Conservation (phyloP, 2,888 invertebrate species). For the Melolontha melolontha region DNA sequence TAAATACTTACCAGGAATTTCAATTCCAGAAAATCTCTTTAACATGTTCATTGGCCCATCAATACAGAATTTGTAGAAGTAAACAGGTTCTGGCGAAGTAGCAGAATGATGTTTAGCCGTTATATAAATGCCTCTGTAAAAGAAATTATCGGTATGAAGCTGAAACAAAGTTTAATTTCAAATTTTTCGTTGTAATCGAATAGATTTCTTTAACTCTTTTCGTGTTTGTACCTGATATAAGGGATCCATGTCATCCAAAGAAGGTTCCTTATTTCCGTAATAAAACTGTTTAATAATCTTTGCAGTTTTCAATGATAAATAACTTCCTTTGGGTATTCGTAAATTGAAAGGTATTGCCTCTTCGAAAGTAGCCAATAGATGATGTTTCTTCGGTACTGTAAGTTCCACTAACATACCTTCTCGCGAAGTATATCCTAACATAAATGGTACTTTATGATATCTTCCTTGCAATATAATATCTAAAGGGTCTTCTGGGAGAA, state of each 20-base stretch:
- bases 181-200: too few species aligned
- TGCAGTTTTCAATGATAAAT: conserved; percentile 52
- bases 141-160: conserved; percentile 59
- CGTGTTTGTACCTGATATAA: conserved; percentile 53
- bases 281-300: conserved; percentile 56
- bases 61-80: conserved; percentile 54
- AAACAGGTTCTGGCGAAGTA: conserved; percentile 55
- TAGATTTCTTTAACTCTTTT: conserved; percentile 25
- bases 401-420: conserved; percentile 55
- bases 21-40: conserved; percentile 40
- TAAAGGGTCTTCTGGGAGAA: conserved; percentile 53
- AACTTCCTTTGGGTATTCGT: conserved; percentile 52
- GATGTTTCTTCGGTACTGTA: conserved; percentile 41
- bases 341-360: conserved; percentile 51
- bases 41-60: conserved; percentile 45
- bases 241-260: conserved; percentile 52
- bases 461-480: conserved; percentile 51
- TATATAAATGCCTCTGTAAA: conserved; percentile 54
- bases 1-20: conserved; percentile 26
- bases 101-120: conserved; percentile 52
- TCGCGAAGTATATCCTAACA: conserved; percentile 53
- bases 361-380: conserved; percentile 47
- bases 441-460: conserved; percentile 54
- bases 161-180: conserved; percentile 10
- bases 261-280: conserved; percentile 53